A percentile compares a stretch with the other conserved stretches of the same genome.
These are phyloP conservation scores for Aspidapion aeneum DNA, from an alignment of 2,888 invertebrate genomes.

Conservation along the genomic window DNA sequence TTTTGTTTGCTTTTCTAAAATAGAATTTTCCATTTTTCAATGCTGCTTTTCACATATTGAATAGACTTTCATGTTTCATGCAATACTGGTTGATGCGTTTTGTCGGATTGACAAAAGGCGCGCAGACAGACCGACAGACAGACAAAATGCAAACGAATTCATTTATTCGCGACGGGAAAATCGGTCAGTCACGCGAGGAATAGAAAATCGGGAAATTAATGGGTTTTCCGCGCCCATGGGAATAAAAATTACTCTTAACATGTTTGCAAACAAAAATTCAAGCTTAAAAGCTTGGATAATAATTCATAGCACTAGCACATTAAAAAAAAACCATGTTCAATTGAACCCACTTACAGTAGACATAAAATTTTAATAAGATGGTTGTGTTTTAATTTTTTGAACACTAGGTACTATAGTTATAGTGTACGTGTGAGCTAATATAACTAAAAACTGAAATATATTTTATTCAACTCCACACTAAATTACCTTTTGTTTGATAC, in stretches of 20 bases:
- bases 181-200: conserved; percentile 2
- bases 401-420: no score
- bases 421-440: no score
- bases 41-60: background rate
- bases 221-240: background rate
- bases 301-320: no score
- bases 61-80: background rate
- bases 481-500: no score
- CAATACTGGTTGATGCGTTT: background rate
- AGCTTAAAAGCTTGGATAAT: no score
- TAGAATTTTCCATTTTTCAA: background rate
- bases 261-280: no score
- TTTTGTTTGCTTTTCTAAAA: background rate
- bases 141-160: background rate
- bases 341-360: no score
- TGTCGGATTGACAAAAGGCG: background rate
- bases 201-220: background rate
- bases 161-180: conserved; percentile 1
- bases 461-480: no score
- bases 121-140: background rate
- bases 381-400: no score
- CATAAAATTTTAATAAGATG: no score
- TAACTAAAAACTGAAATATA: no score
- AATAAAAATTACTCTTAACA: background rate
- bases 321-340: no score